These are phyloP conservation scores for Epizoanthus fatuus DNA, from an alignment of 92 coral and sea anemone genomes.

Conservation along the genomic window DNA sequence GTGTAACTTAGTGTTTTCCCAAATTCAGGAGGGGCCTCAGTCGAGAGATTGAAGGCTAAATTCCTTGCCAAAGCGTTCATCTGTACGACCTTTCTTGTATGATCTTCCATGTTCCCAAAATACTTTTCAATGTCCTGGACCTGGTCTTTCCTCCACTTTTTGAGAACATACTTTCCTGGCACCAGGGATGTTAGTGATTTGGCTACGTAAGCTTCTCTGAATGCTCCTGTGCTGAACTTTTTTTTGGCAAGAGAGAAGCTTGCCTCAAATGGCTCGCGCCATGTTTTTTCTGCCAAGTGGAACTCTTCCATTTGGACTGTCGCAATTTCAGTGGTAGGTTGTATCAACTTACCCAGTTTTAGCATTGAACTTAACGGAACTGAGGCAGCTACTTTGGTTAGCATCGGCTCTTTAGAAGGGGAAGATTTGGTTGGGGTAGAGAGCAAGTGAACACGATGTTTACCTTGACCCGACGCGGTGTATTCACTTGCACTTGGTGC, in stretches of 20 bases:
- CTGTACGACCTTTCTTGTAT: constrained; percentile 73
- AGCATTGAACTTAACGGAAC: constrained; percentile 72
- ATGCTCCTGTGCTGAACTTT: constrained; percentile 74
- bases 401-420: constrained; percentile 48
- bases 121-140: constrained; percentile 52
- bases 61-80: constrained; percentile 74
- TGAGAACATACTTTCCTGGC: constrained; percentile 74
- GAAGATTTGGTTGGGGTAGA: constrained; percentile 26
- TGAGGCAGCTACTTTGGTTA: constrained; percentile 66
- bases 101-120: constrained; percentile 66
- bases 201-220: constrained; percentile 71
- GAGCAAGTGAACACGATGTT: constrained; percentile 20
- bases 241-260: constrained; percentile 63
- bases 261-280: constrained; percentile 73
- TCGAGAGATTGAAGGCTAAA: constrained; percentile 57
- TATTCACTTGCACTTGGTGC: constrained; percentile 8
- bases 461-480: constrained; percentile 19
- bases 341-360: constrained; percentile 67
- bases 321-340: constrained; percentile 32
- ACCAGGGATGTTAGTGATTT: constrained; percentile 56
- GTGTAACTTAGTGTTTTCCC: constrained; percentile 59
- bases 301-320: constrained; percentile 70
- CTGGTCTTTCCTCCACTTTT: constrained; percentile 66
- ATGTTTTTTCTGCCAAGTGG: constrained; percentile 52
- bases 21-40: constrained; percentile 56